Percentiles rank a stretch among this genome's conserved stretches.
phyloP scores from a whole-genome alignment of 2,797 vertebrate species.

The Rachycentron canadum region DNA sequence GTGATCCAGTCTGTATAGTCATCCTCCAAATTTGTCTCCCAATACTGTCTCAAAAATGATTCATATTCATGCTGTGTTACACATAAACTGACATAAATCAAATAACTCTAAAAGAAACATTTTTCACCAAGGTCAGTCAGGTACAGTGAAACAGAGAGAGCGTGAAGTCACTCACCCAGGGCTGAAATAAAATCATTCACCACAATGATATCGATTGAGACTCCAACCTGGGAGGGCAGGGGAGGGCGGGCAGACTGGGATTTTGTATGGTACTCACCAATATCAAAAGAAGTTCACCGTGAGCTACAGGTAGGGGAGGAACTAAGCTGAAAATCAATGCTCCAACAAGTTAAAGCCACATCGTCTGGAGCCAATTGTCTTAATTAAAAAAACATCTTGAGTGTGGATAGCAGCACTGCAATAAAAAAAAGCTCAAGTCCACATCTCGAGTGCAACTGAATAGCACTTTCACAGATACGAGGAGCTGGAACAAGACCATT shows the following conservation, averaged over 20 bases:
- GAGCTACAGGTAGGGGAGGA: conserved; percentile 1
- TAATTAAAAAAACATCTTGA: conserved; percentile 66
- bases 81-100: conserved; percentile 24
- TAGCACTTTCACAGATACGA: conserved; percentile 51
- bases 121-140: conserved; percentile 58
- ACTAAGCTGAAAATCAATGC: conserved; percentile 56
- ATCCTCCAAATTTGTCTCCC: neutral
- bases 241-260: conserved; percentile 12
- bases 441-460: conserved; percentile 50
- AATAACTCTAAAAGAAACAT: conserved; percentile 14
- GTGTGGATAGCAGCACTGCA: conserved; percentile 16
- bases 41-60: conserved; percentile 22
- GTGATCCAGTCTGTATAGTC: neutral
- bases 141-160: conserved; percentile 38
- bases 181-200: conserved; percentile 35
- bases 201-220: conserved; percentile 34
- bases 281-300: conserved; percentile 30
- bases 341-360: conserved; percentile 56
- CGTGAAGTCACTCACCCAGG: conserved; percentile 31
- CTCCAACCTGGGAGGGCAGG: neutral
- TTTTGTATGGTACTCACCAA: conserved; percentile 31
- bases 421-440: conserved; percentile 40
- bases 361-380: conserved; percentile 56
- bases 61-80: conserved; percentile 10
- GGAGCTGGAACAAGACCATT: conserved; percentile 18